Percentiles rank a stretch among this genome's conserved stretches.
Evolutionary conservation across 2,888 invertebrate genomes (phyloP).

Genomic region (Pseudeuparius sepicola): DNA sequence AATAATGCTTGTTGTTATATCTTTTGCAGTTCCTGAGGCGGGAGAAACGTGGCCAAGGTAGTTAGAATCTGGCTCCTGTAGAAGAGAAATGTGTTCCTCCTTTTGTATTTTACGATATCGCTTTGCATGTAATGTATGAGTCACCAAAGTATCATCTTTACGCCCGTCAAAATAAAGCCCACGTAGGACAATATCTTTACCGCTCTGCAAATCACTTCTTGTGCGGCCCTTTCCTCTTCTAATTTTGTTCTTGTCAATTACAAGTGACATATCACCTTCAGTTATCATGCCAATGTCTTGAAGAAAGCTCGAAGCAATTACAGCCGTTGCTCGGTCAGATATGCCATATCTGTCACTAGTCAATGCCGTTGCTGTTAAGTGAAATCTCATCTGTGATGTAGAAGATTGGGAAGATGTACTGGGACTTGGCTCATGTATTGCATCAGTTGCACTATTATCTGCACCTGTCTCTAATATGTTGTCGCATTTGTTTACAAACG

Average conservation of each 20-base stretch:
- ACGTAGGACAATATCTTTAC: slow-evolving; percentile 7
- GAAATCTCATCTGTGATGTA: too few species aligned
- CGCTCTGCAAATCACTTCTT: slow-evolving; percentile 3
- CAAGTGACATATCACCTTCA: too few species aligned
- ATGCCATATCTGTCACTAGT: slow-evolving; percentile 5
- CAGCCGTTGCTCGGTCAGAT: slow-evolving; percentile 12
- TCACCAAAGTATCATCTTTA: slow-evolving; percentile 10
- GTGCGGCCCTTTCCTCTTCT: slow-evolving; percentile 4
- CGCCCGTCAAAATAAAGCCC: slow-evolving; percentile 13
- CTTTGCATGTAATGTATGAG: slow-evolving; percentile 1
- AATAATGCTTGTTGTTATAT: slow-evolving; percentile 8
- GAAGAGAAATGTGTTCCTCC: slow-evolving; percentile 11
- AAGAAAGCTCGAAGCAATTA: slow-evolving; percentile 9
- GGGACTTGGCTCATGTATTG: too few species aligned
- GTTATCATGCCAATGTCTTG: too few species aligned
- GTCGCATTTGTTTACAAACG: too few species aligned
- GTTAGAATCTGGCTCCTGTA: slow-evolving; percentile 8
- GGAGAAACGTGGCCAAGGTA: slow-evolving; percentile 10
- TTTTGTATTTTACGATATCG: too few species aligned
- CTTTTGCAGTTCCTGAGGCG: slow-evolving; percentile 12
- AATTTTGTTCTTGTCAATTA: slow-evolving; percentile 10
- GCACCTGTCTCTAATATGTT: too few species aligned
- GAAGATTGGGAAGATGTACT: too few species aligned
- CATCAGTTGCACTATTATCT: too few species aligned
- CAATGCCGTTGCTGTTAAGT: too few species aligned